Conservation (phyloP, 2,888 invertebrate species). For the Apamea anceps region DNA sequence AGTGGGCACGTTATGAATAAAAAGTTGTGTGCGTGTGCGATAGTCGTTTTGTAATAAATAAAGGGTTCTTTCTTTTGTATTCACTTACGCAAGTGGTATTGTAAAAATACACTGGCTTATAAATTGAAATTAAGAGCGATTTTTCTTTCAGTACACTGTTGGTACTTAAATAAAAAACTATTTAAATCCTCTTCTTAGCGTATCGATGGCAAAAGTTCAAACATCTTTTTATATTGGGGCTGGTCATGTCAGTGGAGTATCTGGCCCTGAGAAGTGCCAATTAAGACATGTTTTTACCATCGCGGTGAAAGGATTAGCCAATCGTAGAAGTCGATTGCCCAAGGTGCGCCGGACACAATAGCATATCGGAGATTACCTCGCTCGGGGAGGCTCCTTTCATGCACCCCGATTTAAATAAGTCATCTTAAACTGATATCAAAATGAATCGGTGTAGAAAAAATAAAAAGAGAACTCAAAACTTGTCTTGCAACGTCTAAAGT, state of each 20-base stretch:
- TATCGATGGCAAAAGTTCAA: too few relatives aligned
- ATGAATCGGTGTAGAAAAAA: not conserved
- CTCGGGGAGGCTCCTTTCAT: too few relatives aligned
- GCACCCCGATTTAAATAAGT: not conserved
- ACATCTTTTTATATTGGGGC: too few relatives aligned
- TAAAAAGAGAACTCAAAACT: not conserved
- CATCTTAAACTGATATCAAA: not conserved
- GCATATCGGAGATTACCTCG: too few relatives aligned
- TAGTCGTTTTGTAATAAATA: conserved; percentile 2
- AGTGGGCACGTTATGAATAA: conserved; percentile 27
- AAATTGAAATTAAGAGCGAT: not conserved
- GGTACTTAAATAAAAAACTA: not conserved
- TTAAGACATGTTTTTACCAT: too few relatives aligned
- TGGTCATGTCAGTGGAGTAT: too few relatives aligned
- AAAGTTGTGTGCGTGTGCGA: conserved; percentile 24
- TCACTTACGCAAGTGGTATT: not conserved
- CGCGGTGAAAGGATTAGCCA: too few relatives aligned
- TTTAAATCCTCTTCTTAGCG: too few relatives aligned
- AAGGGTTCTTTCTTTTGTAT: conserved; percentile 6
- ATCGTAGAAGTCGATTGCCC: too few relatives aligned
- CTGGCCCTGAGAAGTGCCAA: too few relatives aligned
- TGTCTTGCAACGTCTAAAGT: conserved; percentile 12
- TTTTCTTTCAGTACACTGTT: not conserved
- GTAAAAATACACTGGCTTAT: not conserved
- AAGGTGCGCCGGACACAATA: too few relatives aligned